Base-by-base conservation (phyloP, 2,888 invertebrate species). In the Neria commutata region DNA sequence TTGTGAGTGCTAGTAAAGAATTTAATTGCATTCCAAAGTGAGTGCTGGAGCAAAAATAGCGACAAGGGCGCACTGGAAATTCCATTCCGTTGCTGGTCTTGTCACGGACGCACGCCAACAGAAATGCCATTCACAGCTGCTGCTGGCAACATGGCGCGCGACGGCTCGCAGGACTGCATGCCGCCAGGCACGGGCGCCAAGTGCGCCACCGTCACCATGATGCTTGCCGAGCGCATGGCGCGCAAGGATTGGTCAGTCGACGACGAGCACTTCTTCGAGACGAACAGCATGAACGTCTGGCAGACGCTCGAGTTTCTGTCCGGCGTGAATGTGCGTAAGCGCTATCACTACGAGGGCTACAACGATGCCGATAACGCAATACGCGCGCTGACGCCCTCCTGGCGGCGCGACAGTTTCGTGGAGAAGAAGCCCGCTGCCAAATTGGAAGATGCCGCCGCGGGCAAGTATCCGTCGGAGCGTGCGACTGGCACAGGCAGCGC, bases 281-380 rank as follows among this genome's bases (percentile, higher is more conserved):
- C 76, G 67, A 78, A 79, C 72, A 76, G 69, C 58, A 78, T 80
- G 78, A 80, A 79, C 61, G 75, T 81, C 34, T 81, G 81, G 81
- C 81, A 81, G 55, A 79, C 81, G 40, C 64, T 81, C 6, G 81
- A 81, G 55, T 73, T 76, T 48, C 71, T 81, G 2, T 76, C 80
- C 63, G 69, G 73, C 0, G 46, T 75, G 14, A 75, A 70, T 61
- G 64, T 77, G 8, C 72, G 78, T 2, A 78, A 77, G 53, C 71
- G 71, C 8, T 78, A 77, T 55, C 78, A 79, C 54, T 80, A 80
- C 53, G 79, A 80, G 29, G 79, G 79, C 34, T 80, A 73, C 49
- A 72, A 64, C 48, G 80, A 80, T 59, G 67, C 70, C 6, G 73
- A 75, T 8, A 74, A 77, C 66, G 61, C 72, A 2, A 62, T 79